Conservation (phyloP, 2,113 vertebrate genomes). For the Aptenodytes patagonicus region DNA sequence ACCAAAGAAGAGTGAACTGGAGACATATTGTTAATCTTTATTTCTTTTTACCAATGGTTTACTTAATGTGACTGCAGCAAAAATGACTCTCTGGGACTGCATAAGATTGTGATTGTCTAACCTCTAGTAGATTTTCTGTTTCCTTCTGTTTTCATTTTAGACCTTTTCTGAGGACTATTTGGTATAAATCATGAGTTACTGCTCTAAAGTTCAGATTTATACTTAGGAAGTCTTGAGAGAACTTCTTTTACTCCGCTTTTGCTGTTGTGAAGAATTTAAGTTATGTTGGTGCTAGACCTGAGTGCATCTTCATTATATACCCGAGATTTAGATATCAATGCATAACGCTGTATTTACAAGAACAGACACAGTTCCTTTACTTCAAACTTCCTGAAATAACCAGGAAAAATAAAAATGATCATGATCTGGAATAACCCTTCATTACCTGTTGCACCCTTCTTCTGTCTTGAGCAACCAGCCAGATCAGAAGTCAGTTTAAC, state of each 20-base stretch:
- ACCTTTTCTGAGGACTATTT: not conserved
- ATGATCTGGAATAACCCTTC: not conserved
- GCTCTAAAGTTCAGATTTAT: not conserved
- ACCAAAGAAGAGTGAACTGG: not conserved
- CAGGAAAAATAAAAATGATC: not conserved
- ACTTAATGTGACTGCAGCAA: not conserved
- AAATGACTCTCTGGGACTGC: not conserved
- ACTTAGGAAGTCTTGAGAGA: not conserved
- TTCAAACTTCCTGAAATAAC: not conserved
- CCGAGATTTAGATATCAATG: not conserved
- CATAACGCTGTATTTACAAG: not conserved
- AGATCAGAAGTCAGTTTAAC: not conserved
- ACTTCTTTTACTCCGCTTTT: not conserved
- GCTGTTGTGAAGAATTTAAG: not conserved
- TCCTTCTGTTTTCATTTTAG: conserved; percentile 5
- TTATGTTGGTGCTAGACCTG: not conserved
- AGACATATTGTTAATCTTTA: not conserved
- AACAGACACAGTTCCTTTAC: not conserved
- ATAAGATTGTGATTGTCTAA: not conserved
- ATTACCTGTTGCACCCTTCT: not conserved
- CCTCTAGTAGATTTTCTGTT: not conserved
- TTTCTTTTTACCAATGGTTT: conserved; percentile 1
- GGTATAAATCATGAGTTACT: not conserved
- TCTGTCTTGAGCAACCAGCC: not conserved
- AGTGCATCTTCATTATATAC: not conserved